Base-by-base conservation (phyloP, 2,888 invertebrate species). In the Drosophila borborema region DNA sequence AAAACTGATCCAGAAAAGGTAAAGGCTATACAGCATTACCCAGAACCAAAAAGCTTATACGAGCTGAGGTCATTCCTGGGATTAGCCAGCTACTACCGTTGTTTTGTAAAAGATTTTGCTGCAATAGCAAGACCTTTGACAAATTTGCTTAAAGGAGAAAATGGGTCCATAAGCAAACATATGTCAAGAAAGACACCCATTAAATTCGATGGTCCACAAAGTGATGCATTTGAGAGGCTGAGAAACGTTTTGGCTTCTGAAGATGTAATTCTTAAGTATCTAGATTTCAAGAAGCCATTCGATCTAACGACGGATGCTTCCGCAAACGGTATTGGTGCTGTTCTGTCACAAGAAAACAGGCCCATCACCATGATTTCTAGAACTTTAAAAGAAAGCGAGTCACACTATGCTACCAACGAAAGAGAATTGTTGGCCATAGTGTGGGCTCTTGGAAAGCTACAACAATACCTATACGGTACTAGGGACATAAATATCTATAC, bases 1-100 rank as follows among this genome's bases (percentile, higher is more conserved):
- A 41, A 41, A 40, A 40, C 61, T 8, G 53, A 62, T 23, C 53
- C 36, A 6, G 53, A 53, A 34, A 43, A 62, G 8, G 36, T 38
- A 8, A 62, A 18, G 14, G 43, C 43, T 18, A 43, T 43, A 10
- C 43, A 43, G 10, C 18, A 43, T 10, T 45, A 45, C 20, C 20
- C 41, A 9, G 41, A 41, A 18, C n/a, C 41, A 12, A 38, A 12
- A 3, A 2, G 0, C 38, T 5, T 41, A n/a, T 41, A 20, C 5
- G 45, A 12, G 12, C 20, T 43, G 18, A 43, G 43, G 12, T 46
- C 8, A 23, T 46, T 23, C 16, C 7, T 23, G 2, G 14, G 23
- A 23, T 2, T 23, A 14, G 16, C 46, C 23, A 46, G 23, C 7
- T 46, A 46, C 7, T 46, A 46, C 8, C 14, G 23, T 1, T 23